phyloP scores from a whole-genome alignment of 2,113 vertebrate genomes.

The Rhinoptilus africanus region DNA sequence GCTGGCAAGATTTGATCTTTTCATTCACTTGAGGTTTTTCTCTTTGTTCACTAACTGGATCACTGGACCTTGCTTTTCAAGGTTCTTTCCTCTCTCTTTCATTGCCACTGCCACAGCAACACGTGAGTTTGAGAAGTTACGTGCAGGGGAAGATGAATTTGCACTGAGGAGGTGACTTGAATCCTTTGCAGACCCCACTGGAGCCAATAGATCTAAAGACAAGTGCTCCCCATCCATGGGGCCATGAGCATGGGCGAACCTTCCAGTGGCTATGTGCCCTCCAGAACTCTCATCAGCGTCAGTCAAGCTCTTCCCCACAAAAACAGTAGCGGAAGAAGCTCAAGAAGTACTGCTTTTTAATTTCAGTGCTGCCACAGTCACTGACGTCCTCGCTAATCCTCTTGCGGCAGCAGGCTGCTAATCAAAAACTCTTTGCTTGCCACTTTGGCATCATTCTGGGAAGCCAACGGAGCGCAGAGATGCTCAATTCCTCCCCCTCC shows the following conservation, averaged over 20 bases:
- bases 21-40: neutral
- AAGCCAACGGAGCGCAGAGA: neutral
- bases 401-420: slow-evolving; percentile 44
- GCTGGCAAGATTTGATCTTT: neutral
- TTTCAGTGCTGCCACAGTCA: slow-evolving; percentile 12
- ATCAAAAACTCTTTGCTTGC: slow-evolving; percentile 40
- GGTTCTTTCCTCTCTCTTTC: neutral
- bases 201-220: neutral
- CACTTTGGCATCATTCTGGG: slow-evolving; percentile 31
- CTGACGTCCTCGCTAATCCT: slow-evolving; percentile 44
- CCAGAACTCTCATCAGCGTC: neutral
- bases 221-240: neutral
- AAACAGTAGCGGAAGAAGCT: neutral
- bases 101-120: neutral
- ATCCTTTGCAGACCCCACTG: neutral
- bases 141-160: neutral
- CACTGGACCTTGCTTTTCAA: neutral
- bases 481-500: slow-evolving; percentile 61
- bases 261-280: neutral
- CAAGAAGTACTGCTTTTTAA: neutral
- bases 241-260: neutral
- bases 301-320: neutral
- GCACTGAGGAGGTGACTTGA: neutral
- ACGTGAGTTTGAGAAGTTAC: neutral
- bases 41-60: neutral